Conservation (phyloP, 2,888 invertebrate genomes). For the Branchinecta sandiegonensis region DNA sequence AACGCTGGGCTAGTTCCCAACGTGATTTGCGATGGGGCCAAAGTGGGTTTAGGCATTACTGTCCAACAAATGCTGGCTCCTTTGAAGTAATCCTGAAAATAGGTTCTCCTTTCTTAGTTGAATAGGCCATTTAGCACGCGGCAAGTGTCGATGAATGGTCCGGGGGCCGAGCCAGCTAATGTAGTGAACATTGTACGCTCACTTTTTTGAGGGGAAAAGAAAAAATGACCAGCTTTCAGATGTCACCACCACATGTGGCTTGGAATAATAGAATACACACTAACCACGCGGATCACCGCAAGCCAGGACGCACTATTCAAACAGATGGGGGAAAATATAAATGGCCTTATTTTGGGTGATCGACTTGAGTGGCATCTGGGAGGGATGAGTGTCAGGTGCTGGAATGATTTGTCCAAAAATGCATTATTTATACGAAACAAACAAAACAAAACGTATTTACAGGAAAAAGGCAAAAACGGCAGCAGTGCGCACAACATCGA, state of each 20-base stretch:
- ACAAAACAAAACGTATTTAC: no score
- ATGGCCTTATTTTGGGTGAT: no score
- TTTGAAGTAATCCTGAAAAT: background rate
- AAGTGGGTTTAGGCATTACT: constrained; percentile 14
- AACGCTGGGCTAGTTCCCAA: background rate
- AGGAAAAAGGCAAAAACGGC: no score
- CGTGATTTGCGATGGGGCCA: background rate
- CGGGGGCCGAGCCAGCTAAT: background rate
- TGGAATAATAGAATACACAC: constrained; percentile 7
- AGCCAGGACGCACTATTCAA: background rate
- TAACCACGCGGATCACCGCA: background rate
- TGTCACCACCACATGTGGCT: constrained; percentile 1
- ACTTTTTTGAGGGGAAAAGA: background rate
- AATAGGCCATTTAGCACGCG: constrained; percentile 9
- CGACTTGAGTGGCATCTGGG: no score
- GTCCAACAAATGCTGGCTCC: background rate
- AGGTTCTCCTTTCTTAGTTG: background rate
- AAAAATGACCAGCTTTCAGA: constrained; percentile 11
- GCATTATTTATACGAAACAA: no score
- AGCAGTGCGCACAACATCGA: no score
- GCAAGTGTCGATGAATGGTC: no score
- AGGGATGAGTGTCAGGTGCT: no score
- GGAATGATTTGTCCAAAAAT: no score
- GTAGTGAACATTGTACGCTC: background rate
- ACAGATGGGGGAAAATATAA: background rate